phyloP scores from a whole-genome alignment of 2,113 vertebrate species.

The Phoxinus phoxinus region DNA sequence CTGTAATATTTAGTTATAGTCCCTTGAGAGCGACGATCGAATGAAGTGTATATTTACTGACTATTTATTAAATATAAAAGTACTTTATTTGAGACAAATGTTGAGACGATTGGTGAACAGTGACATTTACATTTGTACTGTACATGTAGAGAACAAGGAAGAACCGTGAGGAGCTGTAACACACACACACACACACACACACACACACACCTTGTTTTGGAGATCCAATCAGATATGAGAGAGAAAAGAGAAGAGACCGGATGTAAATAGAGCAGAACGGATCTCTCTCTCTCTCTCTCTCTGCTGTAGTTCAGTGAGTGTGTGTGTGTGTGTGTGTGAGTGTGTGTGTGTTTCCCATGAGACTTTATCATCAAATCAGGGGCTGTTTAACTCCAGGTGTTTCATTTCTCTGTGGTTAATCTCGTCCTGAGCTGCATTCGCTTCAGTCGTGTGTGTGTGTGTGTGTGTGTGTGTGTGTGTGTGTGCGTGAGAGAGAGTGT shows the following conservation, averaged over 20 bases:
- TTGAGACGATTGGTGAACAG: background rate
- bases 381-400: conserved; percentile 2
- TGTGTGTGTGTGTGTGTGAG: background rate
- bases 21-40: background rate
- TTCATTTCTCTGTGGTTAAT: background rate
- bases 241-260: background rate
- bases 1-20: background rate
- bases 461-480: too few relatives aligned
- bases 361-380: background rate
- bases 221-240: background rate
- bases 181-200: too few relatives aligned
- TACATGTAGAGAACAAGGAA: conserved; percentile 74
- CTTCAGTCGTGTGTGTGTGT: background rate
- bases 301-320: background rate
- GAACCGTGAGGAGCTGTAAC: conserved; percentile 81
- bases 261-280: conserved; percentile 29
- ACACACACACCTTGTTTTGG: background rate
- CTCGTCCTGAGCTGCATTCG: background rate
- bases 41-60: background rate
- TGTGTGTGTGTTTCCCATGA: background rate
- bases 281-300: background rate
- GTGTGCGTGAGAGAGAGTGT: too few relatives aligned
- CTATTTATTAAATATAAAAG: background rate
- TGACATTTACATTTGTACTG: conserved; percentile 61
- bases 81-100: conserved; percentile 62